Percentiles rank a stretch among this genome's conserved stretches.
Conservation (phyloP, 2,888 invertebrate genomes). For the Heliconius sara region DNA sequence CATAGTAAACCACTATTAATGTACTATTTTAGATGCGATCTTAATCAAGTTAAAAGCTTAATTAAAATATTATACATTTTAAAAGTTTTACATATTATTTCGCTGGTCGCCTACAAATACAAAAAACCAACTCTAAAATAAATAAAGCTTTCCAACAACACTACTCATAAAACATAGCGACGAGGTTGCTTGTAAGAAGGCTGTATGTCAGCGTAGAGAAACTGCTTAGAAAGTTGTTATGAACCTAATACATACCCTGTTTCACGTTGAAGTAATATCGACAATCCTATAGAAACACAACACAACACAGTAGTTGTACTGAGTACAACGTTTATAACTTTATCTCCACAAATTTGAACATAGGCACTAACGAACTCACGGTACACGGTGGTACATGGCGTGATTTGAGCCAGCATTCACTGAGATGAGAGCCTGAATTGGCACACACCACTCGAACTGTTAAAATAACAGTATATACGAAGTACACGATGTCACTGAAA, state of each 20-base stretch:
- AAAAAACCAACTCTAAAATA: background rate
- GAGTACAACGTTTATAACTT: conserved; percentile 64
- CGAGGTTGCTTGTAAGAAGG: conserved; percentile 39
- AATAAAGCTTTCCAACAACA: conserved; percentile 17
- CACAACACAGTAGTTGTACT: conserved; percentile 65
- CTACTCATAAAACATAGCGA: conserved; percentile 20
- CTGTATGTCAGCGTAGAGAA: conserved; percentile 42
- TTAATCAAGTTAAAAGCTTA: background rate
- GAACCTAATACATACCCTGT: conserved; percentile 69
- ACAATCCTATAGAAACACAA: conserved; percentile 72
- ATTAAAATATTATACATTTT: background rate
- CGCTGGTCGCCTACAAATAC: background rate
- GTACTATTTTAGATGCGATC: no score
- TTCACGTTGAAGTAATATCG: conserved; percentile 62
- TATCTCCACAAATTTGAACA: conserved; percentile 76
- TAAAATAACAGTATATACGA: conserved; percentile 55
- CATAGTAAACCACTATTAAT: no score
- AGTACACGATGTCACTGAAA: conserved; percentile 59
- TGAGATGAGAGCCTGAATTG: conserved; percentile 68
- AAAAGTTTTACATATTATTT: background rate
- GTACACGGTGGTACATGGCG: conserved; percentile 74
- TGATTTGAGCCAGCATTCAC: conserved; percentile 77
- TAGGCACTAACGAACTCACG: conserved; percentile 78
- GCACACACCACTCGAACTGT: conserved; percentile 54
- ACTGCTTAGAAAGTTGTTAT: conserved; percentile 50